These are phyloP conservation scores for Pollenia angustigena DNA, from an alignment of 2,888 invertebrate species.

Conservation along the genomic window DNA sequence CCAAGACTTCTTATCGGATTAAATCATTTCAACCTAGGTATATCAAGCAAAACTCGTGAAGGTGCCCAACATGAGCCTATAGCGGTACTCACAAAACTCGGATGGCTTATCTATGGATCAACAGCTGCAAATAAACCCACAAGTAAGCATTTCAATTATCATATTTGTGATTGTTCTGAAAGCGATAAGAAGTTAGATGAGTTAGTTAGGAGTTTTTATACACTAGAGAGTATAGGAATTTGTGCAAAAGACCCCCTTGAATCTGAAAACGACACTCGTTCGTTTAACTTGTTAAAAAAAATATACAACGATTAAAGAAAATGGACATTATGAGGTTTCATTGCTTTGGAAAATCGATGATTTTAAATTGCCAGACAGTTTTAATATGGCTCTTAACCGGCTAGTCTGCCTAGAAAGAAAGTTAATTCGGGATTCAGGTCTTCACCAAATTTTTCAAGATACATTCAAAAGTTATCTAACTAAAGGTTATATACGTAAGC, in stretches of 20 bases:
- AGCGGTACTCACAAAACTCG: slow-evolving; percentile 50
- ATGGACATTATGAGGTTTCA: slow-evolving; percentile 5
- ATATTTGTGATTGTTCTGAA: slow-evolving; percentile 46
- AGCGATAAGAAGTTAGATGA: slow-evolving; percentile 11
- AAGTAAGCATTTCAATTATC: slow-evolving; percentile 57
- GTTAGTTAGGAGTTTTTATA: slow-evolving; percentile 47
- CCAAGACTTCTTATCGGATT: slow-evolving; percentile 53
- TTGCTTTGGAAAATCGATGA: background rate
- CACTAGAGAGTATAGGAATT: slow-evolving; percentile 47
- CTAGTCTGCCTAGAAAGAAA: background rate
- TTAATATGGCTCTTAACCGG: background rate
- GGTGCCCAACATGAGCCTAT: slow-evolving; percentile 49
- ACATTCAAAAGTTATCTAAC: background rate
- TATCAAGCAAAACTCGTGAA: slow-evolving; percentile 44
- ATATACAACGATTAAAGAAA: background rate
- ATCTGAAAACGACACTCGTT: background rate
- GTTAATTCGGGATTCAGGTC: background rate
- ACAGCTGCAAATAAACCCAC: background rate
- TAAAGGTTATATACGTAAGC: background rate
- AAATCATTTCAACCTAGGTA: slow-evolving; percentile 55
- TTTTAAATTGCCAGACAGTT: background rate
- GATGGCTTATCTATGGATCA: slow-evolving; percentile 60
- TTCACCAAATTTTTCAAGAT: background rate
- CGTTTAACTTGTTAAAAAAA: background rate
- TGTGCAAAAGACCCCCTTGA: slow-evolving; percentile 31